Conservation (phyloP, 2,797 vertebrate species). For the Melanogrammus aeglefinus region DNA sequence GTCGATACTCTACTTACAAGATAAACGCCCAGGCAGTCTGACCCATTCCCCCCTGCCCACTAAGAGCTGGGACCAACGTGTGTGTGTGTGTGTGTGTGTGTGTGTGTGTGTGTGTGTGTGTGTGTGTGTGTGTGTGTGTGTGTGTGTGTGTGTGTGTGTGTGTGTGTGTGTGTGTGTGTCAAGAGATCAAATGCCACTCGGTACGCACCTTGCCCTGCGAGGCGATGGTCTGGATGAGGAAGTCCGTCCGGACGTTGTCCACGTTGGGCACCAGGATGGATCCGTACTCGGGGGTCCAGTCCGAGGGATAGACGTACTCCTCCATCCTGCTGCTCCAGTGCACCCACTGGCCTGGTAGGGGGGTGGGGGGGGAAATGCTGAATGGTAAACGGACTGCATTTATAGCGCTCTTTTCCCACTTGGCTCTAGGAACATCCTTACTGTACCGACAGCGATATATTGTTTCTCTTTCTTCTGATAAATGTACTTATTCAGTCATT, state of each 20-base stretch:
- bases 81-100: not conserved
- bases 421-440: too few relatives aligned
- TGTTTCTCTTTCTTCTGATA: too few relatives aligned
- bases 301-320: slow-evolving; percentile 85
- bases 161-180: too few relatives aligned
- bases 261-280: slow-evolving; percentile 96
- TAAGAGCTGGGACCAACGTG: not conserved
- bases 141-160: not conserved
- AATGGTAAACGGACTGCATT: too few relatives aligned
- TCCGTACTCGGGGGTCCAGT: slow-evolving; percentile 78
- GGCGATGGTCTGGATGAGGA: slow-evolving; percentile 88
- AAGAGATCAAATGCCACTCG: not conserved
- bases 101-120: too few relatives aligned
- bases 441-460: too few relatives aligned
- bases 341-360: slow-evolving; percentile 81
- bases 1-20: slow-evolving; percentile 34
- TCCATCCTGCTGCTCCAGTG: slow-evolving; percentile 83
- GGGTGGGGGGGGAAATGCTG: not conserved
- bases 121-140: not conserved
- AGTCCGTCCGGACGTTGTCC: slow-evolving; percentile 91
- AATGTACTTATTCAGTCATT: too few relatives aligned
- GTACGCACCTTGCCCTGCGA: slow-evolving; percentile 89
- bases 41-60: not conserved
- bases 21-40: slow-evolving; percentile 14
- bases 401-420: too few relatives aligned